Conservation (phyloP, 30 jellyfish, hydroid and myxozoan genomes). For the Cassiopea andromeda region DNA sequence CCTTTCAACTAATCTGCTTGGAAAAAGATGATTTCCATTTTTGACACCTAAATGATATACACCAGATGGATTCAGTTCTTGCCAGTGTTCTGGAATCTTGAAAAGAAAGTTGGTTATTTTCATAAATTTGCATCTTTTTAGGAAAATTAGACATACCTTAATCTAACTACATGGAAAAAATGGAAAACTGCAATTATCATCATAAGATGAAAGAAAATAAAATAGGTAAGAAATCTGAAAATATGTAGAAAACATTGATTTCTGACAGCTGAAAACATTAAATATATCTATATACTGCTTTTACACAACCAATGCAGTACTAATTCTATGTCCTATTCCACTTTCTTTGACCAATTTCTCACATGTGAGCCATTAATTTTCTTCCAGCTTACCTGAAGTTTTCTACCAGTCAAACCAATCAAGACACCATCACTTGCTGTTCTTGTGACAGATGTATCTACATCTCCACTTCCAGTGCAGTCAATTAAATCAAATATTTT, state of each 20-base stretch:
- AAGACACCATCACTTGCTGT: slow-evolving; percentile 64
- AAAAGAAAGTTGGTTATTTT: background rate
- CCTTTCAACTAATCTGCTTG: slow-evolving; percentile 64
- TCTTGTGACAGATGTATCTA: slow-evolving; percentile 69
- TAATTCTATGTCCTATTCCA: background rate
- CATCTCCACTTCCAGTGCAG: slow-evolving; percentile 98
- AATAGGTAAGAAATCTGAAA: no score
- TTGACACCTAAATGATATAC: slow-evolving; percentile 77
- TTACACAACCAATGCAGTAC: background rate
- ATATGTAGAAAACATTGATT: no score
- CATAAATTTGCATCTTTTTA: background rate
- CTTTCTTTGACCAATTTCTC: no score
- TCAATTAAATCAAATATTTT: slow-evolving; percentile 88
- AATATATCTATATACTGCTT: no score
- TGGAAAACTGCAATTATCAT: no score
- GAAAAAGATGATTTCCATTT: slow-evolving; percentile 70
- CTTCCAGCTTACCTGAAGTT: slow-evolving; percentile 50
- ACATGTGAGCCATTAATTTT: background rate
- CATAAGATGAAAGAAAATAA: no score
- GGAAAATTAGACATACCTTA: background rate
- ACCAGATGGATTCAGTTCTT: slow-evolving; percentile 75
- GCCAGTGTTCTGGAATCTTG: slow-evolving; percentile 89
- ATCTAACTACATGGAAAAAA: no score
- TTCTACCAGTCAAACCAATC: slow-evolving; percentile 80
- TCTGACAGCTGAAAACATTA: no score